Base-by-base conservation (phyloP, 2,113 vertebrate species). In the Nothoprocta pentlandii region DNA sequence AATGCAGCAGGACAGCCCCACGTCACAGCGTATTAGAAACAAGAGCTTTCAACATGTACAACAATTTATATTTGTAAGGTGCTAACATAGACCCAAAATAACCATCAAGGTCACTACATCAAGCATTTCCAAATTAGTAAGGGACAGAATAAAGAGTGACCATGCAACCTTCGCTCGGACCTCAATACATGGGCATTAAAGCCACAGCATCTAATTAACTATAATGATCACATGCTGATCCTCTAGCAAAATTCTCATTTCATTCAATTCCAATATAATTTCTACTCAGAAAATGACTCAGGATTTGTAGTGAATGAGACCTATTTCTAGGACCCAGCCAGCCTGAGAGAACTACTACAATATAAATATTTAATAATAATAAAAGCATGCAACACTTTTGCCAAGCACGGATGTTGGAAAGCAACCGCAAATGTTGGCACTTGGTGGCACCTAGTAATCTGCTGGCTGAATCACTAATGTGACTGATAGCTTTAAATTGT, bases 291-390 rank as follows among this genome's bases (percentile, higher is more conserved):
- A 69, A 81, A 71, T 84, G 61, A 92, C 49, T 90, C 80, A 92
- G 80, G 90, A 83, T 51, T 77, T 56, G 34, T 12, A 92, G n/a
- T 95, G 89, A 96, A 94, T 89, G 85, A 96, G 53, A 51, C 61
- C 66, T 88, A 51, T 92, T 90, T 89, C 69, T 68, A 84, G 74
- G 83, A 93, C 83, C 77, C 93, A 86, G 86, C 47, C 74, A 92
- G 69, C 51, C 77, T 96, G 92, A 92, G 80, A 86, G 88, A 90
- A 75, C 73, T 84, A 93, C 83, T 92, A 90, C 77, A 95, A 86
- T 81, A 94, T 90, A 94, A 96, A 93, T 86, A 95, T 92, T 96
- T 80, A 92, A 90, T 63, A 93, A 91, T 90, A 84, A 88, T 74
- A 93, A 92, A 94, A 95, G 88, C 85, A 94, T 46, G 79, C 54